Conservation (phyloP, 2,888 invertebrate species). For the Sarcophaga variegata region DNA sequence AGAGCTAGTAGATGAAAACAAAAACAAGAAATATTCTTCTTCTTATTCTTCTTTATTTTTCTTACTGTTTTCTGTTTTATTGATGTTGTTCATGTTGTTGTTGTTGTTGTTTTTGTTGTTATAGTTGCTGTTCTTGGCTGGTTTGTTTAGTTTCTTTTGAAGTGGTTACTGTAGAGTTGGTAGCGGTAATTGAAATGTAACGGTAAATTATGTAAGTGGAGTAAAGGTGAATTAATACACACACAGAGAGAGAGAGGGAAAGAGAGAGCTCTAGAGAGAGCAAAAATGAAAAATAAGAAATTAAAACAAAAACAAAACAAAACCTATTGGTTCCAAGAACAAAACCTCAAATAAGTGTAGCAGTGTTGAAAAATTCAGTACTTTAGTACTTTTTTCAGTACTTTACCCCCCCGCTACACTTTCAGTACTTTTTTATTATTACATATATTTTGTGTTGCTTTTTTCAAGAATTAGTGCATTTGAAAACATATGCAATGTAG, state of each 20-base stretch:
- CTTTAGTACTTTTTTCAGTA: too few relatives aligned
- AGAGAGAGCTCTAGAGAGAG: conserved; percentile 11
- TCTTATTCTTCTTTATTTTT: not conserved
- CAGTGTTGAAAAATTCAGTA: too few relatives aligned
- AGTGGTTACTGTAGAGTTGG: conserved; percentile 39
- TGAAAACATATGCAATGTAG: too few relatives aligned
- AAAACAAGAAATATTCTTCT: conserved; percentile 30
- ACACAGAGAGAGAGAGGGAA: conserved; percentile 7
- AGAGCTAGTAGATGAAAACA: conserved; percentile 2
- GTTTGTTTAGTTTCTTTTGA: conserved; percentile 25
- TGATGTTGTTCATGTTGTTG: conserved; percentile 32
- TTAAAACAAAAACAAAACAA: conserved; percentile 14
- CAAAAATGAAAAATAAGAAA: conserved; percentile 23
- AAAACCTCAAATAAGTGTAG: too few relatives aligned
- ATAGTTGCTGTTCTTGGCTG: conserved; percentile 25
- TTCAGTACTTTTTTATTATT: too few relatives aligned
- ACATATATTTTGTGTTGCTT: too few relatives aligned
- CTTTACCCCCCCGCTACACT: too few relatives aligned
- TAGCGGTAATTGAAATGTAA: conserved; percentile 68
- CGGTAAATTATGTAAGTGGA: conserved; percentile 68
- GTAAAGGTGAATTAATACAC: conserved; percentile 67
- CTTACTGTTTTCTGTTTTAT: conserved; percentile 39
- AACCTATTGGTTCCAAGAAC: not conserved
- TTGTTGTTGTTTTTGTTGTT: conserved; percentile 22
- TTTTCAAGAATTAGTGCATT: too few relatives aligned